These are phyloP conservation scores for Gymnosoma rotundatum DNA, from an alignment of 2,888 invertebrate genomes.

Conservation along the genomic window DNA sequence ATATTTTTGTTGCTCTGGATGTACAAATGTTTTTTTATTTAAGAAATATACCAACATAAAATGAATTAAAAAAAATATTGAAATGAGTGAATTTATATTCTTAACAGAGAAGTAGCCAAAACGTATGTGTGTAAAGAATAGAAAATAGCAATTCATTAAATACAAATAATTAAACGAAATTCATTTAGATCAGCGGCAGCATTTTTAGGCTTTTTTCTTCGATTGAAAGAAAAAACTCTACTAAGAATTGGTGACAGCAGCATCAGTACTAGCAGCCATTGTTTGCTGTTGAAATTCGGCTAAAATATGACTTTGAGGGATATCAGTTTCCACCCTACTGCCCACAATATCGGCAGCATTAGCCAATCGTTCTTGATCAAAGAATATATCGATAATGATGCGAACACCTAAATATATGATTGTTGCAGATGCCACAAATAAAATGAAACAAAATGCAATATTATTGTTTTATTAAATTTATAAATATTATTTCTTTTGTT, in stretches of 20 bases:
- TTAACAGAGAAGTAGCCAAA: conserved; percentile 18
- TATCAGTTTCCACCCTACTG: conserved; percentile 80
- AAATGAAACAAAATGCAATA: neutral
- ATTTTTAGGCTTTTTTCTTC: neutral
- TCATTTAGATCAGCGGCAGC: neutral
- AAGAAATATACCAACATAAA: conserved; percentile 34
- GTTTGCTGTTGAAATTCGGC: conserved; percentile 78
- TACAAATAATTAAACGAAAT: conserved; percentile 28
- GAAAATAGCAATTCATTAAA: neutral
- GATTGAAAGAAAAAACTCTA: too few relatives aligned
- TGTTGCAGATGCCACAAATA: neutral
- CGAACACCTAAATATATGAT: conserved; percentile 77
- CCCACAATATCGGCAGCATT: conserved; percentile 76
- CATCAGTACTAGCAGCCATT: conserved; percentile 40
- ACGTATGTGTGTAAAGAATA: neutral
- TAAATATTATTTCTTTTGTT: too few relatives aligned
- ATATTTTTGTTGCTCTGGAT: neutral
- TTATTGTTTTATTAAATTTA: neutral
- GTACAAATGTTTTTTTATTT: neutral
- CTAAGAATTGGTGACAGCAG: neutral
- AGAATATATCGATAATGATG: conserved; percentile 80
- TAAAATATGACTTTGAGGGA: conserved; percentile 80
- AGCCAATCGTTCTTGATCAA: conserved; percentile 75
- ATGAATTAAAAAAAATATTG: conserved; percentile 23
- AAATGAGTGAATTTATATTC: neutral